Evolutionary conservation across 2,888 invertebrate species (phyloP).

Genomic region (Ctenicera cuprea): DNA sequence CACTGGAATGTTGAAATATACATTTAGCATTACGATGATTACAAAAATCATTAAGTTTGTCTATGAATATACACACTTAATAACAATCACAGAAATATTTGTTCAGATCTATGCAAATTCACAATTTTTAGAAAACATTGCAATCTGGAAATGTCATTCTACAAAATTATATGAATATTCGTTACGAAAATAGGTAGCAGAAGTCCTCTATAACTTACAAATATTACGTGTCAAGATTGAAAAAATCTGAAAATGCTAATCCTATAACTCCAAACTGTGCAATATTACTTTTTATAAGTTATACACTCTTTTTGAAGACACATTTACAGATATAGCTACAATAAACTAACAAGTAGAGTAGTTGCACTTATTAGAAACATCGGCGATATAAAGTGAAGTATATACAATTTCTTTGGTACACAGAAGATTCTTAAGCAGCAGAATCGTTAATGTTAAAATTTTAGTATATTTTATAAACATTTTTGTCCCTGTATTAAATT

Average conservation of each 20-base stretch:
- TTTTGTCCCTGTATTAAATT: conserved; percentile 57
- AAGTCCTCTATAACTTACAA: conserved; percentile 47
- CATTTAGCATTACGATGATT: conserved; percentile 68
- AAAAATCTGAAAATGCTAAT: conserved; percentile 43
- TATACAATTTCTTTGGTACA: conserved; percentile 70
- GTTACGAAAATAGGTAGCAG: conserved; percentile 52
- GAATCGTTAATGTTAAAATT: conserved; percentile 68
- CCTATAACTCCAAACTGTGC: conserved; percentile 48
- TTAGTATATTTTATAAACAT: conserved; percentile 50
- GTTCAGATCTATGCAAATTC: conserved; percentile 61
- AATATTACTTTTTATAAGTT: conserved; percentile 37
- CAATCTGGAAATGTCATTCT: conserved; percentile 52
- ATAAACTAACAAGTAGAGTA: conserved; percentile 50
- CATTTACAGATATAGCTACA: conserved; percentile 49
- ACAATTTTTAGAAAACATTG: conserved; percentile 50
- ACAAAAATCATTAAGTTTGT: conserved; percentile 62
- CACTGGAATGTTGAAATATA: conserved; percentile 70
- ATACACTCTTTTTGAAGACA: conserved; percentile 50
- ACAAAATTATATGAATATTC: conserved; percentile 54
- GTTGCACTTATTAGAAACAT: conserved; percentile 53
- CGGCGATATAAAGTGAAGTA: conserved; percentile 57
- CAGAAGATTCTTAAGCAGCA: conserved; percentile 63
- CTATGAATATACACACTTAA: conserved; percentile 66
- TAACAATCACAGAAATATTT: conserved; percentile 71
- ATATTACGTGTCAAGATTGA: conserved; percentile 46